Evolutionary conservation across 2,888 invertebrate species (phyloP).

Genomic region (Cephus rjabovi): DNA sequence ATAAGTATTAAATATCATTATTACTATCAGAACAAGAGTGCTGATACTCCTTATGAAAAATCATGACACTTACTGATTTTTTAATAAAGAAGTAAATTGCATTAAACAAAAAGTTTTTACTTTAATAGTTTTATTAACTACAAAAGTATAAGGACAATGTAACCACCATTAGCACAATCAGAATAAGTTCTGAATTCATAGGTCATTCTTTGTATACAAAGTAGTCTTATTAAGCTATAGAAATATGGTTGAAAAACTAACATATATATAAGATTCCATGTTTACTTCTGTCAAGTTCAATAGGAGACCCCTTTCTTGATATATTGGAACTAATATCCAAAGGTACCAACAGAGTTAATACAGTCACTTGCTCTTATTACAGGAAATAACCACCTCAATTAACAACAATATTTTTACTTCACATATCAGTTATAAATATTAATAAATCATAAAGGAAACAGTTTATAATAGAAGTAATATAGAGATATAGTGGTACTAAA

Average conservation of each 20-base stretch:
- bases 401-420: neutral
- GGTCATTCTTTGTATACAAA: neutral
- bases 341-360: neutral
- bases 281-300: neutral
- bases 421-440: neutral
- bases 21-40: neutral
- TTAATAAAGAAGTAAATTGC: neutral
- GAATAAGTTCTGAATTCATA: neutral
- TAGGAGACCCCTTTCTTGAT: neutral
- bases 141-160: neutral
- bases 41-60: neutral
- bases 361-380: neutral
- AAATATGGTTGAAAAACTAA: neutral
- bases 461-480: neutral
- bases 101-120: neutral
- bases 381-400: neutral
- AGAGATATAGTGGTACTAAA: neutral
- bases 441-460: neutral
- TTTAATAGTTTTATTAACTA: neutral
- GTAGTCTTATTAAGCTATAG: neutral
- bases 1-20: neutral
- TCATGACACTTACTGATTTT: neutral
- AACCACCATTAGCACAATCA: neutral
- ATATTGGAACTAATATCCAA: neutral
- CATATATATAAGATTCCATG: neutral